Evolutionary conservation across 2,888 invertebrate species (phyloP).

Genomic region (Beris morrisii): DNA sequence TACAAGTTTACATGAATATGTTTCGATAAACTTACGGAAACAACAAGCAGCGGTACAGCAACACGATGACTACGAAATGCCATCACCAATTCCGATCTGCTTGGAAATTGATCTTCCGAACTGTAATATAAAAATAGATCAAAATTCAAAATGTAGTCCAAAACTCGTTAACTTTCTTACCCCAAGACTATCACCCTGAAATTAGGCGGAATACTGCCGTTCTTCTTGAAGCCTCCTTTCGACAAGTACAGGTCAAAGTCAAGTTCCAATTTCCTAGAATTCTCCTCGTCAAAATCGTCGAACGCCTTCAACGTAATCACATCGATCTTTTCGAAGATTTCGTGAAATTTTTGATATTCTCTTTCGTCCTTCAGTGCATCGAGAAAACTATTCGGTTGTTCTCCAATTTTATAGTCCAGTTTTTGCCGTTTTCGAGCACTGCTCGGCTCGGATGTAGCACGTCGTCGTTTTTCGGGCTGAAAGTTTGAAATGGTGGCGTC

Average conservation of each 20-base stretch:
- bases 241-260: conserved; percentile 48
- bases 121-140: conserved; percentile 13
- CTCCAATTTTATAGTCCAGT: neutral
- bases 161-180: conserved; percentile 16
- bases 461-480: conserved; percentile 1
- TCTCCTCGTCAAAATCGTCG: conserved; percentile 26
- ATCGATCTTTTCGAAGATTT: conserved; percentile 48
- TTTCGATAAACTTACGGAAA: conserved; percentile 53
- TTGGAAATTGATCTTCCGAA: conserved; percentile 46
- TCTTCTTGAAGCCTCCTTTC: conserved; percentile 47
- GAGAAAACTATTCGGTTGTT: conserved; percentile 43
- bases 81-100: conserved; percentile 45
- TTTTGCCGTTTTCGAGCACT: conserved; percentile 14
- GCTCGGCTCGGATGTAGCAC: conserved; percentile 23
- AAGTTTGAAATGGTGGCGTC: conserved; percentile 3
- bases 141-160: neutral
- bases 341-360: conserved; percentile 44
- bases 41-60: conserved; percentile 47
- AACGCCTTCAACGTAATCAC: conserved; percentile 44
- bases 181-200: conserved; percentile 48
- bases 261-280: conserved; percentile 42
- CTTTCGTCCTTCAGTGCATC: conserved; percentile 46
- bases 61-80: conserved; percentile 44
- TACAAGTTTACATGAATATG: conserved; percentile 54
- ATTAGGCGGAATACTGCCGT: conserved; percentile 46